Evolutionary conservation across 1,140 invertebrate species (phyloP).

Genomic region (Prorops nasuta): DNA sequence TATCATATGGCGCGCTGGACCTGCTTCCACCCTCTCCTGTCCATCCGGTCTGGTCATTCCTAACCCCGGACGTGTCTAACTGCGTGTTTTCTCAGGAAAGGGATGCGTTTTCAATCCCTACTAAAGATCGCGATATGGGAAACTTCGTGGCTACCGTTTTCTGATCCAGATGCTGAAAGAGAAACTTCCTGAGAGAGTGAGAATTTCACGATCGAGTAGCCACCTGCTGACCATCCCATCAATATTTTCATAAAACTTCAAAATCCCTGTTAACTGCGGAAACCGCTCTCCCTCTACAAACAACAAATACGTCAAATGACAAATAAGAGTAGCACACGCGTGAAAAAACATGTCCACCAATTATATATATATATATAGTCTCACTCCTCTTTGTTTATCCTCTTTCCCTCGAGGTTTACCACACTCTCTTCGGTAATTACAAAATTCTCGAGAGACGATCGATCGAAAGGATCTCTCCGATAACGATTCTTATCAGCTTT

Average conservation of each 20-base stretch:
- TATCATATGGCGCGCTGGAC: conserved; percentile 29
- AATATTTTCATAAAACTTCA: no score
- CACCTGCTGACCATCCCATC: no score
- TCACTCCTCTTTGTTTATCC: no score
- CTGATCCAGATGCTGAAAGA: no score
- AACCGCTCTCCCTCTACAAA: conserved; percentile 2
- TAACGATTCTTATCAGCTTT: not conserved
- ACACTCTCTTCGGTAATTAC: no score
- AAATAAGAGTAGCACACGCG: conserved; percentile 11
- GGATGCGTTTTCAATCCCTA: conserved; percentile 17
- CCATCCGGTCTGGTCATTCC: conserved; percentile 36
- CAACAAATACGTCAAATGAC: conserved; percentile 2
- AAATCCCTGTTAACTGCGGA: conserved; percentile 7
- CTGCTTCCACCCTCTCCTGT: conserved; percentile 32
- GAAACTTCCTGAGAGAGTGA: no score
- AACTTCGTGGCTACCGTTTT: not conserved
- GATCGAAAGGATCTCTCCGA: no score
- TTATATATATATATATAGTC: no score
- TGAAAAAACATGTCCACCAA: no score
- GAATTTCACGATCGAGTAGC: no score
- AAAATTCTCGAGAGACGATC: no score
- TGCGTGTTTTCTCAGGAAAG: conserved; percentile 31
- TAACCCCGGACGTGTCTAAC: conserved; percentile 24
- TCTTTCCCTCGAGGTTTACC: no score
- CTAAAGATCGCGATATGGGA: conserved; percentile 9